A percentile compares a stretch with the other conserved stretches of the same genome.
Evolutionary conservation across 2,113 vertebrate species (phyloP).

Genomic region (Nyctereutes procyonoides): DNA sequence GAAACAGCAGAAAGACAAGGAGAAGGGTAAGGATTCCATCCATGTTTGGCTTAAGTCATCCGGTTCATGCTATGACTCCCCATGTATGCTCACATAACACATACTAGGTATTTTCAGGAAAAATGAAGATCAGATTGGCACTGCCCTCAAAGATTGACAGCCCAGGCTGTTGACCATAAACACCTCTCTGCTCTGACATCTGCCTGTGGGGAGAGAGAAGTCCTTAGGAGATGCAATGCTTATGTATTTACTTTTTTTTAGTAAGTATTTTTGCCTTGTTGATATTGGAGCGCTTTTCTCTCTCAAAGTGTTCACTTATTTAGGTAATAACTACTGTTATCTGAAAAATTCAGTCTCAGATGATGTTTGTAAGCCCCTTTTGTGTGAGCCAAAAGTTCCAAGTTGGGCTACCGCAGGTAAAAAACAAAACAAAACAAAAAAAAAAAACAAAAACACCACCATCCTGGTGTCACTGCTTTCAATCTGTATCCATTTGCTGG

Average conservation of each 20-base stretch:
- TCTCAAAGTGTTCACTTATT: neutral
- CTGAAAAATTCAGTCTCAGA: neutral
- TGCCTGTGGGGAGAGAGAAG: neutral
- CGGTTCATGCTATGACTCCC: neutral
- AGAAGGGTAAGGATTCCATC: neutral
- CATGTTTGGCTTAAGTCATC: neutral
- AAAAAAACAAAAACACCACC: neutral
- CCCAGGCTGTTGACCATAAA: neutral
- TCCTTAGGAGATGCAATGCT: neutral
- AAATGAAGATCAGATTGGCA: neutral
- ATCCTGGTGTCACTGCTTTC: neutral
- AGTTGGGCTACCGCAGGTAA: neutral
- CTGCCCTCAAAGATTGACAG: neutral
- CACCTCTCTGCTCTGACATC: neutral
- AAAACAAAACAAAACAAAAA: too few relatives aligned
- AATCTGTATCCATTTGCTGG: neutral
- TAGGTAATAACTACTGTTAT: neutral
- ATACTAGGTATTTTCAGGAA: neutral
- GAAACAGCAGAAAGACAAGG: neutral
- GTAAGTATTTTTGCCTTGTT: neutral
- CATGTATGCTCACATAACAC: neutral
- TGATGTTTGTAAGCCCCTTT: neutral
- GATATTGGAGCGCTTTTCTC: neutral
- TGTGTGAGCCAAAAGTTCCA: neutral
- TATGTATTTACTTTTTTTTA: neutral